phyloP scores from a whole-genome alignment of 2,888 invertebrate species.

The Hetaerina titia region DNA sequence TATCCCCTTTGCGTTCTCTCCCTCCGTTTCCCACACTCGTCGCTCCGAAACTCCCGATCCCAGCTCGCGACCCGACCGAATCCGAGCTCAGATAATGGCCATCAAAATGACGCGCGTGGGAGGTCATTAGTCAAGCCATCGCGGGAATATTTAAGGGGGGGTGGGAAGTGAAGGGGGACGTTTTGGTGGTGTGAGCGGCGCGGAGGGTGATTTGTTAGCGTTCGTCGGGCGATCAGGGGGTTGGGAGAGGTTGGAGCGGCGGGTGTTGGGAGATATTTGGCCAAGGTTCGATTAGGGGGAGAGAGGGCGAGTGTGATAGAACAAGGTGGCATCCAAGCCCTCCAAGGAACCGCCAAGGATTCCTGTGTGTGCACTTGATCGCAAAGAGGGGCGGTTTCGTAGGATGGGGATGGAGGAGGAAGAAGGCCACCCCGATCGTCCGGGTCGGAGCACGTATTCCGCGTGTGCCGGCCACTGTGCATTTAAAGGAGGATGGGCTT shows the following conservation, averaged over 20 bases:
- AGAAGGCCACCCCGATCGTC: too few species aligned
- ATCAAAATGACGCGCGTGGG: background rate
- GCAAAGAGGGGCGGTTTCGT: too few species aligned
- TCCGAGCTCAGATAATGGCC: conserved; percentile 13
- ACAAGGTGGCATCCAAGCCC: background rate
- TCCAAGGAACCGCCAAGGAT: background rate
- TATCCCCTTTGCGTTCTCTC: background rate
- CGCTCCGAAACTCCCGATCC: background rate
- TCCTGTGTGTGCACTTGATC: background rate
- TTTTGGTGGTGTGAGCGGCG: background rate
- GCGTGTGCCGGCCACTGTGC: too few species aligned
- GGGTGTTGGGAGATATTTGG: background rate
- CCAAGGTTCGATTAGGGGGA: background rate
- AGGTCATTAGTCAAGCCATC: conserved; percentile 12
- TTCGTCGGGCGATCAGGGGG: background rate
- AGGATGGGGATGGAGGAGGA: too few species aligned
- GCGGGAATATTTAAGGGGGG: background rate
- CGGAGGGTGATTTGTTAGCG: background rate
- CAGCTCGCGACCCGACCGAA: background rate
- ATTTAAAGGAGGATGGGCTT: too few species aligned
- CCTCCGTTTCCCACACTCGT: background rate
- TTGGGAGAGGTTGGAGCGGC: background rate
- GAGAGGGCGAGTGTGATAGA: background rate
- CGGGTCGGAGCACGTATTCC: too few species aligned
- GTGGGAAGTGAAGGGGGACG: background rate